Evolutionary conservation across 2,888 invertebrate species (phyloP).

Genomic region (Eupithecia pulchellata): DNA sequence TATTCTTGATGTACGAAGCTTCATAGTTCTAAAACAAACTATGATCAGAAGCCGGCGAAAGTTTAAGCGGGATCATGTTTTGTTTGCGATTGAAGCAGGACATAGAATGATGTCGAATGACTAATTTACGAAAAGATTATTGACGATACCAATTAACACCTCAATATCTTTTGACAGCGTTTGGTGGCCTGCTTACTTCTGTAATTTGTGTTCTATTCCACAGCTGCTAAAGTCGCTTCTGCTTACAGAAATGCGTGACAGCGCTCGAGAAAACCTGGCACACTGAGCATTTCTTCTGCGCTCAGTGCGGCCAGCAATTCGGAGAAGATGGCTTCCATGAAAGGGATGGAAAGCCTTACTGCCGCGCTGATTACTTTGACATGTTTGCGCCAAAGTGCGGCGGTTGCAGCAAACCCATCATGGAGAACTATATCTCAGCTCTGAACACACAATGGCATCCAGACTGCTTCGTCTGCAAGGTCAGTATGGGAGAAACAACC

Average conservation of each 20-base stretch:
- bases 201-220: constrained; percentile 19
- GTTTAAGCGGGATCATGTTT: neutral
- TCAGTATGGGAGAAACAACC: constrained; percentile 83
- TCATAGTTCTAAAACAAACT: neutral
- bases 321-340: constrained; percentile 99
- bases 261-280: constrained; percentile 99
- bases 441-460: constrained; percentile 99
- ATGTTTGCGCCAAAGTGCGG: constrained; percentile 99
- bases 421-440: constrained; percentile 99
- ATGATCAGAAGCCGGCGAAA: neutral
- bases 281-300: constrained; percentile 99
- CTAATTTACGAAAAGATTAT: neutral
- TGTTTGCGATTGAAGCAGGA: neutral
- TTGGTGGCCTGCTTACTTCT: constrained; percentile 6
- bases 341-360: constrained; percentile 97
- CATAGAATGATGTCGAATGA: constrained; percentile 5
- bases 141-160: too few relatives aligned
- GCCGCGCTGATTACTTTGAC: constrained; percentile 97
- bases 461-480: constrained; percentile 99
- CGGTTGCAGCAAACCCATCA: constrained; percentile 97
- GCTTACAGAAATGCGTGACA: constrained; percentile 97
- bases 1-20: constrained; percentile 95
- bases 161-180: constrained; percentile 19
- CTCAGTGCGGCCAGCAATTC: constrained; percentile 98
- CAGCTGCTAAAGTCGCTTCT: constrained; percentile 50